Base-by-base conservation (phyloP, 2,888 invertebrate genomes). In the Caenorhabditis sp. region DNA sequence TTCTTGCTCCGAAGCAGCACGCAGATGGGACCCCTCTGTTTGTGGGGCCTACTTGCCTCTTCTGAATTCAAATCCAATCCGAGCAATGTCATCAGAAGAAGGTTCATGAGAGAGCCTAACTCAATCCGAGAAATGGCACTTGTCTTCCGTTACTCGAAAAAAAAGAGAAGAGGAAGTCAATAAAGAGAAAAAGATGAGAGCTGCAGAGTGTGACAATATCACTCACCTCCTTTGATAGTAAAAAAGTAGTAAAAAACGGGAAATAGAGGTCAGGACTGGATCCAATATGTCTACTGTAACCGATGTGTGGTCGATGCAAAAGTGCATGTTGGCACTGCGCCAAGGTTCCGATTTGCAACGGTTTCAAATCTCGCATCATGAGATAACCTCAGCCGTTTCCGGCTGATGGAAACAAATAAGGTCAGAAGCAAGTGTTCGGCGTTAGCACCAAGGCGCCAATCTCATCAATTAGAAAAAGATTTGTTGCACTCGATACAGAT, bases 261-360 rank as follows among this genome's bases (percentile, higher is more conserved):
- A 68, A 66, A 51, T 59, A 22, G 47, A 19, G 19, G 47, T 19
- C 47, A 44, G 28, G 51, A 61, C 19, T 19, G 69, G 64, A 70
- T 77, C 77, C 77, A 54, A 63, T 77, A 61, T 77, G 69, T 77
- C 77, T 70, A 77, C 77, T 69, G 69, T 77, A 69, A 77, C 54
- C 77, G 77, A 77, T 70, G 54, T 69, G 44, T 77, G 77, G 38
- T 77, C 77, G 12, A 38, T 16, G 51, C 35, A 28, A 69, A 77
- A n/a, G 54, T 77, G 31, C 79, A 70, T 47, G 2, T 64, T 79
- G 79, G 79, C 79, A 79, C 16, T 4, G 79, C 79, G 70, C 79
- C 79, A 79, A 64, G n/a, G 47, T 66, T 19, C 28, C 47, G 22
- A 22, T 63, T 22, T 16, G 35, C 26, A 31, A 38, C 26, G 61